phyloP scores from a whole-genome alignment of 2,888 invertebrate species.

The Amiota minor region DNA sequence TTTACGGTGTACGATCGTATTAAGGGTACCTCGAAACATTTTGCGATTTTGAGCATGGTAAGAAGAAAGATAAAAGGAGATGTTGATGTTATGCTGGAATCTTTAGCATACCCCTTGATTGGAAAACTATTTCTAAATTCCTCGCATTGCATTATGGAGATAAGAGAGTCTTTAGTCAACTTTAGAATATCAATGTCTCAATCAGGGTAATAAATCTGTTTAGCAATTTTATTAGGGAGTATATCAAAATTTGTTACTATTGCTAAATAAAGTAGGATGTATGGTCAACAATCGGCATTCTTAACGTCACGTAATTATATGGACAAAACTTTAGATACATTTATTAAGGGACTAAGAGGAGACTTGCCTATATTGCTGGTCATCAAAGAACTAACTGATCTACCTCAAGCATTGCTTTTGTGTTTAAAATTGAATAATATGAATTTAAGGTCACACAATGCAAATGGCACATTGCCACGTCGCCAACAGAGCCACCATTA shows the following conservation, averaged over 20 bases:
- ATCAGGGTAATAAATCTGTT: constrained; percentile 30
- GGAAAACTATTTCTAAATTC: constrained; percentile 34
- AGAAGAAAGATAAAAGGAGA: constrained; percentile 38
- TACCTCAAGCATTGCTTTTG: too few relatives aligned
- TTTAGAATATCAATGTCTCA: constrained; percentile 37
- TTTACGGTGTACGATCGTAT: too few relatives aligned
- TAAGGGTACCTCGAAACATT: constrained; percentile 36
- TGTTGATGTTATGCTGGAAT: constrained; percentile 38
- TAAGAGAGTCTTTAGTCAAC: constrained; percentile 37
- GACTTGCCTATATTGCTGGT: too few relatives aligned
- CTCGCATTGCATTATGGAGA: constrained; percentile 39
- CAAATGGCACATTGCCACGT: too few relatives aligned
- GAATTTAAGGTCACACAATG: too few relatives aligned
- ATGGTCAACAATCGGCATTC: constrained; percentile 33
- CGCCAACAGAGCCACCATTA: too few relatives aligned
- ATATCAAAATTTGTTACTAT: constrained; percentile 38
- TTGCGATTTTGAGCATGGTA: constrained; percentile 37
- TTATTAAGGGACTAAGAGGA: too few relatives aligned
- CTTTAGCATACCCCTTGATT: constrained; percentile 37
- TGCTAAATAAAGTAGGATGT: constrained; percentile 38
- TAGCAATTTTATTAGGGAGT: constrained; percentile 38
- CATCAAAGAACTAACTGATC: too few relatives aligned
- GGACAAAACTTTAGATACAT: too few relatives aligned
- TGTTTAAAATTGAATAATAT: too few relatives aligned
- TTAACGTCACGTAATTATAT: constrained; percentile 32